Conservation (phyloP, 1,140 invertebrate genomes). For the Cylas formicarius region DNA sequence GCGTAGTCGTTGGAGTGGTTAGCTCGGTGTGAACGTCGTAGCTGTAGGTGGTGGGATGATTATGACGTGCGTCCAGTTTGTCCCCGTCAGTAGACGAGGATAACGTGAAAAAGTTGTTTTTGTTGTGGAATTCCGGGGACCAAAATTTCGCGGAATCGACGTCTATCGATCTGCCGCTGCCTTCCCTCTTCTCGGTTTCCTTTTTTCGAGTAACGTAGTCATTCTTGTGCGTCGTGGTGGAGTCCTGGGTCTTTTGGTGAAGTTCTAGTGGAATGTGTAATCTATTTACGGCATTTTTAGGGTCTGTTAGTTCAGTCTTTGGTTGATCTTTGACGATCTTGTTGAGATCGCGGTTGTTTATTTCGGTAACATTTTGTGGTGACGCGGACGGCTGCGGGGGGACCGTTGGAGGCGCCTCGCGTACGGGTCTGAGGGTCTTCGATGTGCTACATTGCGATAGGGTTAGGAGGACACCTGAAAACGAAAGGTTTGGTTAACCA, state of each 20-base stretch:
- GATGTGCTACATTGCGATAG: slow-evolving; percentile 11
- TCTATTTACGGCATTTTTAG: slow-evolving; percentile 19
- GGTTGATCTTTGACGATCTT: slow-evolving; percentile 18
- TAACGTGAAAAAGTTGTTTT: slow-evolving; percentile 33
- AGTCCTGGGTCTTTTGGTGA: slow-evolving; percentile 15
- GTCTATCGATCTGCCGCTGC: slow-evolving; percentile 27
- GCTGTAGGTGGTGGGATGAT: slow-evolving; percentile 14
- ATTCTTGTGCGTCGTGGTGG: slow-evolving; percentile 3
- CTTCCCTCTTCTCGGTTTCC: slow-evolving; percentile 4
- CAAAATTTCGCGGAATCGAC: slow-evolving; percentile 33
- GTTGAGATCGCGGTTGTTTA: slow-evolving; percentile 22
- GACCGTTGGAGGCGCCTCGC: slow-evolving; percentile 7
- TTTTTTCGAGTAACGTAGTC: neutral
- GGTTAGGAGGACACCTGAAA: slow-evolving; percentile 23
- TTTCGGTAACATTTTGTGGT: slow-evolving; percentile 18
- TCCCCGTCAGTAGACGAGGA: slow-evolving; percentile 23
- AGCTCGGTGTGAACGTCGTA: slow-evolving; percentile 19
- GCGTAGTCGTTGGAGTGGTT: slow-evolving; percentile 30
- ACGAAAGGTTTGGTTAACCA: neutral
- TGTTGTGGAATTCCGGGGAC: slow-evolving; percentile 33
- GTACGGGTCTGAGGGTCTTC: slow-evolving; percentile 7
- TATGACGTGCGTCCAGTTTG: slow-evolving; percentile 19
- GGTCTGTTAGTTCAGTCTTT: slow-evolving; percentile 26
- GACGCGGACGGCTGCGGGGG: neutral
- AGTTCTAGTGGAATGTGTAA: slow-evolving; percentile 3